Evolutionary conservation across 2,888 invertebrate genomes (phyloP).

Genomic region (Macrosoma leucophasiata): DNA sequence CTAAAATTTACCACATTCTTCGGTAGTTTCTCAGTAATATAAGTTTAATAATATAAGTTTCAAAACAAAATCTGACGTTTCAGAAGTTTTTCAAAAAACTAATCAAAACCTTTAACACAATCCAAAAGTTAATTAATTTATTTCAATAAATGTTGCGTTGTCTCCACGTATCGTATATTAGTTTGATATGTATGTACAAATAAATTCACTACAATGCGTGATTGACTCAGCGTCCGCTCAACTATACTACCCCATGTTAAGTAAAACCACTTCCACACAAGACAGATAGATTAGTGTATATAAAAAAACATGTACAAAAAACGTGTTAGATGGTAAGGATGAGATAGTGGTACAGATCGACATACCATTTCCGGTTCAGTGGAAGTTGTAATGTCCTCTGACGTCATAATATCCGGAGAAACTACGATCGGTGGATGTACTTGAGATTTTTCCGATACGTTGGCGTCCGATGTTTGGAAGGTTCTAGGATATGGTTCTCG

Average conservation of each 20-base stretch:
- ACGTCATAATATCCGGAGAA: constrained; percentile 36
- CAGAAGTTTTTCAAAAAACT: no score
- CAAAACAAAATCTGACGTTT: no score
- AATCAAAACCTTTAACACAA: no score
- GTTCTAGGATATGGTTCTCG: constrained; percentile 32
- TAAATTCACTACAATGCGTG: constrained; percentile 42
- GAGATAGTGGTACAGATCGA: constrained; percentile 2
- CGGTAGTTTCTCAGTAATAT: no score
- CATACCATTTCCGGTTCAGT: constrained; percentile 60
- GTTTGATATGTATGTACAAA: constrained; percentile 45
- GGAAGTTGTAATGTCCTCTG: constrained; percentile 45
- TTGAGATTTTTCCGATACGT: no score
- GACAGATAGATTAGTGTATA: constrained; percentile 33
- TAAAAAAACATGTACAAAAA: constrained; percentile 28
- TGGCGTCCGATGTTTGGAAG: constrained; percentile 41
- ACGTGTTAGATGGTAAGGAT: constrained; percentile 26
- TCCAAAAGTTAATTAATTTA: no score
- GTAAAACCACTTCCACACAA: constrained; percentile 44
- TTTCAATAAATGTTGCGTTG: constrained; percentile 31
- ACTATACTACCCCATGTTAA: constrained; percentile 49
- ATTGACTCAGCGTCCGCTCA: constrained; percentile 35
- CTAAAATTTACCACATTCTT: no score
- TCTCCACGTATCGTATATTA: constrained; percentile 52
- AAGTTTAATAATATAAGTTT: no score
- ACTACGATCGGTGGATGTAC: no score